These are phyloP conservation scores for Myotis davidii DNA, from an alignment of 2,113 vertebrate genomes.

Conservation along the genomic window DNA sequence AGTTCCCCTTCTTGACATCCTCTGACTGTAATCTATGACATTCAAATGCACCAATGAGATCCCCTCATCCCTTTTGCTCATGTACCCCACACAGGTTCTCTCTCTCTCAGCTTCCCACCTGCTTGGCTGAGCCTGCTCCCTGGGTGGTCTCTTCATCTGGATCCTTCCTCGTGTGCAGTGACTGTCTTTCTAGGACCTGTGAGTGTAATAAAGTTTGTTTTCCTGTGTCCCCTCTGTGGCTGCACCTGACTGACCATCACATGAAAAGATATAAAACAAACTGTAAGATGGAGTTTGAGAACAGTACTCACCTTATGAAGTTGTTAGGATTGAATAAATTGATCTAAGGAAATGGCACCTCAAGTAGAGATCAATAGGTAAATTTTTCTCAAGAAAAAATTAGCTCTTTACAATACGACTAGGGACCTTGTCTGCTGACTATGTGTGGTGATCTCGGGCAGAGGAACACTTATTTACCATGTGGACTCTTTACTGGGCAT, in stretches of 20 bases:
- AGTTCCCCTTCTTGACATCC: not conserved
- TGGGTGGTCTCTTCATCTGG: not conserved
- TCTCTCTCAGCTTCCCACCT: not conserved
- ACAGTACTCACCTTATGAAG: not conserved
- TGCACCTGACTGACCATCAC: not conserved
- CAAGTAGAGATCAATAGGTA: not conserved
- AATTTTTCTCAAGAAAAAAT: slow-evolving; percentile 17
- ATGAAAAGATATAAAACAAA: not conserved
- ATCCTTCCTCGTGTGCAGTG: not conserved
- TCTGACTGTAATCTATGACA: not conserved
- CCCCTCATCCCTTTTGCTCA: not conserved
- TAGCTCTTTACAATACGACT: not conserved
- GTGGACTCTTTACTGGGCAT: not conserved
- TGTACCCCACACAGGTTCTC: not conserved
- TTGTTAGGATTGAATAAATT: not conserved
- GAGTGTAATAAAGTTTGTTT: not conserved
- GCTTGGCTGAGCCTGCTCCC: not conserved
- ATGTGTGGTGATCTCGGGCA: not conserved
- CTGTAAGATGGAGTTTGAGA: not conserved
- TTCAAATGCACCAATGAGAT: not conserved
- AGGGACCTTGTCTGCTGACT: not conserved
- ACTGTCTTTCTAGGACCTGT: not conserved
- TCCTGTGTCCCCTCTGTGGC: too few relatives aligned
- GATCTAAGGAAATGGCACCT: not conserved
- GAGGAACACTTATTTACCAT: not conserved